A percentile compares a stretch with the other conserved stretches of the same genome.
phyloP scores from a whole-genome alignment of 2,888 invertebrate genomes.

The Sarcophaga variegata region DNA sequence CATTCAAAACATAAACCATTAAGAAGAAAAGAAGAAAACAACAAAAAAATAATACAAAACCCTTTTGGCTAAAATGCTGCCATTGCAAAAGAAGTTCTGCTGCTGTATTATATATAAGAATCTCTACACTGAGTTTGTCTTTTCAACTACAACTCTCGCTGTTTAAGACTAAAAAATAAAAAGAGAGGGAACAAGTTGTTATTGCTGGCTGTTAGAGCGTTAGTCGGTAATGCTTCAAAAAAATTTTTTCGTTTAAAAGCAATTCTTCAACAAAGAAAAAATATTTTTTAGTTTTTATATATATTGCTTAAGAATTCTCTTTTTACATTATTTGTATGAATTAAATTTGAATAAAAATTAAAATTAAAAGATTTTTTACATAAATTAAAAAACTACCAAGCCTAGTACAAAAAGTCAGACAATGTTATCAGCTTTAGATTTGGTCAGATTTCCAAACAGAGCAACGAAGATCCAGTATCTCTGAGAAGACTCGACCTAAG shows the following conservation, averaged over 20 bases:
- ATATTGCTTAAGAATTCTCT: slow-evolving; percentile 48
- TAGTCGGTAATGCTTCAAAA: slow-evolving; percentile 15
- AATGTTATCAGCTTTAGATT: too few species aligned
- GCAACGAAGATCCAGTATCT: too few species aligned
- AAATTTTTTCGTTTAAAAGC: slow-evolving; percentile 39
- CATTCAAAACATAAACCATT: slow-evolving; percentile 58
- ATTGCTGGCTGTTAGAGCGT: slow-evolving; percentile 8
- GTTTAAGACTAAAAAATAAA: background rate
- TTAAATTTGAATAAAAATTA: too few species aligned
- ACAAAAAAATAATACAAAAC: slow-evolving; percentile 44
- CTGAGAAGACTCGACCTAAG: too few species aligned
- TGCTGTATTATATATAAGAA: background rate
- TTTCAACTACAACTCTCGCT: slow-evolving; percentile 22
- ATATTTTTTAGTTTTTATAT: slow-evolving; percentile 34
- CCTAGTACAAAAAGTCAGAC: too few species aligned
- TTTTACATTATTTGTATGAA: background rate
- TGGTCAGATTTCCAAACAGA: too few species aligned
- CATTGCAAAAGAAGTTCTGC: background rate
- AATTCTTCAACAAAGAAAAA: background rate
- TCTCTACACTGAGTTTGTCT: slow-evolving; percentile 5
- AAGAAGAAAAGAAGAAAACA: slow-evolving; percentile 13
- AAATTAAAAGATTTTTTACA: too few species aligned
- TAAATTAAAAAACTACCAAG: too few species aligned
- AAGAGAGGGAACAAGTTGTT: slow-evolving; percentile 9
- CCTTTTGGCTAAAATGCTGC: slow-evolving; percentile 47